Evolutionary conservation across 92 coral and sea anemone genomes (phyloP), one percentile per base, ranked within the genome.

Genomic region (Desmophyllum pertusum): DNA sequence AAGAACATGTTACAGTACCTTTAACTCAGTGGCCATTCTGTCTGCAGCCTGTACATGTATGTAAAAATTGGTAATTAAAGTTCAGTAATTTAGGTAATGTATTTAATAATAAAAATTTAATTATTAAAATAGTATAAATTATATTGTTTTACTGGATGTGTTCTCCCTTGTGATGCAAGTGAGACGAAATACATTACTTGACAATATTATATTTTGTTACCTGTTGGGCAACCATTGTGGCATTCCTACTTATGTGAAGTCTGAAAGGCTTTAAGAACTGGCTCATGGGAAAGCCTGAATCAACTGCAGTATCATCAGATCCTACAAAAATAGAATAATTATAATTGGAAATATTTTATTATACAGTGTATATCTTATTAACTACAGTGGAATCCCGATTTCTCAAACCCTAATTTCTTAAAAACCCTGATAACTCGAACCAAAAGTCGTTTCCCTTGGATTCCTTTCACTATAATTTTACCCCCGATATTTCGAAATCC

Each of bases 151-250:
- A 29, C 17, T n/a, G n/a, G n/a, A n/a, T n/a, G n/a, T n/a, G n/a
- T n/a, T n/a, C n/a, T n/a, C n/a, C n/a, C n/a, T n/a, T n/a, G n/a
- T n/a, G n/a, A n/a, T n/a, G n/a, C n/a, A n/a, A n/a, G n/a, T n/a
- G n/a, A n/a, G n/a, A n/a, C n/a, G n/a, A n/a, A n/a, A n/a, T n/a
- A n/a, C n/a, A n/a, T n/a, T n/a, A n/a, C n/a, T n/a, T n/a, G n/a
- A 18, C 8, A 9, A n/a, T 11, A 67, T 4, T 29, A 10, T 45
- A 72, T 8, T 81, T 45, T 42, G 46, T 14, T 88, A 91, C 95
- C 95, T 94, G 98, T 74, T 94, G 98, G 37, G 98, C 98, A 2
- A 94, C 95, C 98, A 94, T 94, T 40, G 98, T 94, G 4, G 98
- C 98, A 94, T 94, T 94, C 45, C 98, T 92, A 69, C 93, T 94